These are phyloP conservation scores for Hemibagrus guttatus DNA, from an alignment of 2,797 vertebrate species.

Conservation along the genomic window DNA sequence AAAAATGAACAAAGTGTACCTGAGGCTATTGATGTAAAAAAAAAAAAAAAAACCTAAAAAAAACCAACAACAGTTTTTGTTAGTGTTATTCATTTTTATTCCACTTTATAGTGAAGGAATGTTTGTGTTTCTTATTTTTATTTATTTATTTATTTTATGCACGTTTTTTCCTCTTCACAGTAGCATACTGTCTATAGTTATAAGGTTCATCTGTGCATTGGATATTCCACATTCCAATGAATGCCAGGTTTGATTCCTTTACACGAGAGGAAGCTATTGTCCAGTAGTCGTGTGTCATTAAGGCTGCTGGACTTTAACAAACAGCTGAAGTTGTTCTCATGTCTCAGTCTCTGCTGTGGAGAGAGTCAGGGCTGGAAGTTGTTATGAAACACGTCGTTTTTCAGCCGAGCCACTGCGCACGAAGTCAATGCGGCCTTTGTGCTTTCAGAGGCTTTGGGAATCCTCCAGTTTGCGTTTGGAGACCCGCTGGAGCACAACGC, in stretches of 20 bases:
- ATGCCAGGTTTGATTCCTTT: not conserved
- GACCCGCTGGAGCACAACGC: constrained; percentile 68
- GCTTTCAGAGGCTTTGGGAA: constrained; percentile 76
- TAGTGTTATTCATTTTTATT: not conserved
- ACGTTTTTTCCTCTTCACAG: not conserved
- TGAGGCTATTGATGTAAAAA: not conserved
- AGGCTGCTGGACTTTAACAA: not conserved
- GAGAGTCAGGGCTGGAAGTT: constrained; percentile 84
- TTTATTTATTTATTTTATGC: too few species aligned
- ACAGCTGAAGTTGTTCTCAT: constrained; percentile 67
- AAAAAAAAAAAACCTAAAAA: not conserved
- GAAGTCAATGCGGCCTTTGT: constrained; percentile 84
- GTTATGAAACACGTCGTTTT: constrained; percentile 81
- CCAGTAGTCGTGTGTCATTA: not conserved
- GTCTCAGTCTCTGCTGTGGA: constrained; percentile 86
- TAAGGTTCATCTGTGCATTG: not conserved
- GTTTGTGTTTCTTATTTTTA: too few species aligned
- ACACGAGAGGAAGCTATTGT: not conserved
- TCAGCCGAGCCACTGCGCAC: constrained; percentile 69
- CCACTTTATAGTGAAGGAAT: not conserved
- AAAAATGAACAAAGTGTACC: not conserved
- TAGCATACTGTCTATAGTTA: not conserved
- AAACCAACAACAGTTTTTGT: not conserved
- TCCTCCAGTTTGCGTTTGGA: constrained; percentile 74
- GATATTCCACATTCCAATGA: not conserved